Evolutionary conservation across 2,113 vertebrate genomes (phyloP).

Genomic region (Trematomus loennbergii): DNA sequence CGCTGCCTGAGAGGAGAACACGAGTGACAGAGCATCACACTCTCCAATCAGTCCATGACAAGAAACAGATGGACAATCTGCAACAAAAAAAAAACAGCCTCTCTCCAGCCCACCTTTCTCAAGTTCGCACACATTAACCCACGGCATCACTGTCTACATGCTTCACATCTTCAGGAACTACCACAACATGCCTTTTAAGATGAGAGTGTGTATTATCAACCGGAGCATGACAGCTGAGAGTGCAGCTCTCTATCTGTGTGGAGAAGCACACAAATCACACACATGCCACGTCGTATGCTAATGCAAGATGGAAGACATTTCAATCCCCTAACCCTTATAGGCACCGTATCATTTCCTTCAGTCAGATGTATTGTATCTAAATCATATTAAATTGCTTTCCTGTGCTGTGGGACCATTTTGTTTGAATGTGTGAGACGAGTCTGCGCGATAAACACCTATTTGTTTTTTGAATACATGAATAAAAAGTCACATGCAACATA

Average conservation of each 20-base stretch:
- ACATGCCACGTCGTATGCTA: not conserved
- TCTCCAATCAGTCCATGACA: slow-evolving; percentile 31
- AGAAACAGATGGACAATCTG: not conserved
- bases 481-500: not conserved
- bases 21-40: not conserved
- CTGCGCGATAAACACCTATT: not conserved
- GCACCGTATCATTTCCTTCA: not conserved
- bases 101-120: slow-evolving; percentile 3
- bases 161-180: slow-evolving; percentile 15
- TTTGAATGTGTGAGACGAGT: no score
- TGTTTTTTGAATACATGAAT: not conserved
- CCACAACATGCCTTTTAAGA: slow-evolving; percentile 23
- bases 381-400: not conserved
- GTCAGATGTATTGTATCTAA: not conserved
- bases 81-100: not conserved
- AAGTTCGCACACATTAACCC: slow-evolving; percentile 9
- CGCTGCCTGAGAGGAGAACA: slow-evolving; percentile 14
- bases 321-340: not conserved
- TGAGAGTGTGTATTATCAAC: slow-evolving; percentile 20
- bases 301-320: slow-evolving; percentile 6
- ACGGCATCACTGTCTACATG: slow-evolving; percentile 32
- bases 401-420: not conserved
- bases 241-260: slow-evolving; percentile 32
- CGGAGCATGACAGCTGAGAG: slow-evolving; percentile 36
- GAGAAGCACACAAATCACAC: slow-evolving; percentile 23